Percentiles rank a stretch among this genome's conserved stretches.
phyloP scores from a whole-genome alignment of 2,113 vertebrate genomes.

The Vidua macroura region DNA sequence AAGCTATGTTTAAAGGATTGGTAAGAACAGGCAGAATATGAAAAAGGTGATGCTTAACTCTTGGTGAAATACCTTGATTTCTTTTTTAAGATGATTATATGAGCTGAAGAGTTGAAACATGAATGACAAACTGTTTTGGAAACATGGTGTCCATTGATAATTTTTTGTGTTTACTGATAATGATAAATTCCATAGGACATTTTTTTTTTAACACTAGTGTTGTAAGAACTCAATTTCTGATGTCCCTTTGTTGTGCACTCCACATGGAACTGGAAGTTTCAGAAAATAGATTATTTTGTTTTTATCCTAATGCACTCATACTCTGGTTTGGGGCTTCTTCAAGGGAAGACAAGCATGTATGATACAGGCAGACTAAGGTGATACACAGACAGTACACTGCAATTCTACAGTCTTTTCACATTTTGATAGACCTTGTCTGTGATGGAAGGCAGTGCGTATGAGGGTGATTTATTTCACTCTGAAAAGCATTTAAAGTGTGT shows the following conservation, averaged over 20 bases:
- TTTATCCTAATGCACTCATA: background rate
- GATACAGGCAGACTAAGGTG: background rate
- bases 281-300: background rate
- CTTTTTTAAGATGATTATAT: background rate
- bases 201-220: background rate
- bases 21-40: background rate
- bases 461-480: background rate
- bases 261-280: background rate
- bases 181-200: background rate
- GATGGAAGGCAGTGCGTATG: background rate
- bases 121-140: background rate
- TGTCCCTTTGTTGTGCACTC: background rate
- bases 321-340: background rate
- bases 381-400: rapidly evolving
- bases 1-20: background rate
- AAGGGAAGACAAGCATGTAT: background rate
- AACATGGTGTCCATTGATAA: background rate
- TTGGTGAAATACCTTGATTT: background rate
- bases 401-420: background rate
- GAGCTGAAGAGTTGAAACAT: background rate
- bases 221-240: background rate
- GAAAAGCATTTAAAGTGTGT: background rate
- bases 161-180: background rate
- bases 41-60: background rate
- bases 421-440: background rate